Evolutionary conservation across 1,140 invertebrate species (phyloP).

Genomic region (Sminthurides bifidus): DNA sequence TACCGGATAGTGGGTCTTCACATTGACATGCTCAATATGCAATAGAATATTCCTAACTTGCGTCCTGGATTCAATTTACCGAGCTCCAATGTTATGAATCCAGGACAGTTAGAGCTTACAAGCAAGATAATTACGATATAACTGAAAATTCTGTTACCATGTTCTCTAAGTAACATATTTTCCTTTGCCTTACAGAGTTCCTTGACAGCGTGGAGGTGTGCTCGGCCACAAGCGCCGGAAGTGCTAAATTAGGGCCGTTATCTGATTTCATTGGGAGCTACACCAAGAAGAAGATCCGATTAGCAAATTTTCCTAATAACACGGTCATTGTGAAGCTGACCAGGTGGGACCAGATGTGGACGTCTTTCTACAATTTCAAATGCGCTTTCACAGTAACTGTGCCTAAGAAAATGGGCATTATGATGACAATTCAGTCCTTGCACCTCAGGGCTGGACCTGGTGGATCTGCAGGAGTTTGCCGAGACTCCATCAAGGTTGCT

Average conservation of each 20-base stretch:
- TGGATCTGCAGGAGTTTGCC: constrained; percentile 1
- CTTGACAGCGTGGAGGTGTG: constrained; percentile 27
- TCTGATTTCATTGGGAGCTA: constrained; percentile 2
- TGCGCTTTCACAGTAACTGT: constrained; percentile 28
- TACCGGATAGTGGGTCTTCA: too few species aligned
- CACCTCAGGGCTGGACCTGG: constrained; percentile 17
- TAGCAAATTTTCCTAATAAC: constrained; percentile 29
- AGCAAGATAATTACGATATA: neutral
- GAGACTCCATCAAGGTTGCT: constrained; percentile 26
- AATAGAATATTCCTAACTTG: too few species aligned
- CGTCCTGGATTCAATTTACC: too few species aligned
- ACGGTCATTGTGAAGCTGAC: constrained; percentile 27
- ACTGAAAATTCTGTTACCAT: too few species aligned
- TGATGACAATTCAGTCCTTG: constrained; percentile 22
- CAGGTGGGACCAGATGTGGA: constrained; percentile 15
- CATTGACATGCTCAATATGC: too few species aligned
- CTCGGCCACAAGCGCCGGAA: constrained; percentile 2
- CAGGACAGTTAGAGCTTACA: neutral
- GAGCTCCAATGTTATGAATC: too few species aligned
- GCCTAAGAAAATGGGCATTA: constrained; percentile 20
- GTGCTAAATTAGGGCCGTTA: neutral
- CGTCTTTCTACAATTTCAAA: constrained; percentile 16
- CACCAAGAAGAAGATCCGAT: constrained; percentile 24
- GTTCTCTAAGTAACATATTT: neutral
- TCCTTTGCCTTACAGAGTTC: constrained; percentile 25